Evolutionary conservation across 2,888 invertebrate species (phyloP), one percentile per base, ranked within the genome.

Genomic region (Tillus elongatus): DNA sequence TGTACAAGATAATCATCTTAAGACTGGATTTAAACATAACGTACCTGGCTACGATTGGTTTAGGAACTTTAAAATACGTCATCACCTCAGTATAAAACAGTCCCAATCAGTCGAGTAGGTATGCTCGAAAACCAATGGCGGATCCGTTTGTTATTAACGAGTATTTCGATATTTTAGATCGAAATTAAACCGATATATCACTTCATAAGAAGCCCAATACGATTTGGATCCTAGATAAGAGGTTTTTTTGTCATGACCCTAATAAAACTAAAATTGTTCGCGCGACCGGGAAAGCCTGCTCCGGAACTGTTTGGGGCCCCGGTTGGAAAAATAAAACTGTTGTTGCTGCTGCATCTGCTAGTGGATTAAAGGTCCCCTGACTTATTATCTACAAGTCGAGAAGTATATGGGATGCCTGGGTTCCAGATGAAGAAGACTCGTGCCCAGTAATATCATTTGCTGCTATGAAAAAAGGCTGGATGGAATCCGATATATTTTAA

Each of bases 81-180:
- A 50, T 35, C 42, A 43, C 42, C 30, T 62, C n/a, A 54, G 56
- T 11, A 35, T 60, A 11, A 63, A 61, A 52, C 52, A 46, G 39
- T 58, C 59, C 3, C 54, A 61, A 51, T 43, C 47, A 15, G 53
- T 60, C 3, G 59, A 61, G 46, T 46, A 50, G 44, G 44, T 51
- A 2, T n/a, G 33, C 56, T 13, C 51, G 49, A 36, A 52, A 49
- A n/a, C n/a, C n/a, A 41, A 37, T 34, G 1, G 19, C 41, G 15
- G 54, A 54, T 39, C 53, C 53, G 8, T 53, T 51, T 35, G 34
- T 44, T 6, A 44, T 51, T 12, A 30, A 41, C 11, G 35, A 31
- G 2, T 45, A 48, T 33, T 52, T 46, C 14, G 19, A 43, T 12
- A 10, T 42, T 12, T 29, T 49, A 30, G 31, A 48, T 30, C 30